Conservation (phyloP, 37 sponge, comb jelly and placozoan species). For the Diacarnus erythraeanus region DNA sequence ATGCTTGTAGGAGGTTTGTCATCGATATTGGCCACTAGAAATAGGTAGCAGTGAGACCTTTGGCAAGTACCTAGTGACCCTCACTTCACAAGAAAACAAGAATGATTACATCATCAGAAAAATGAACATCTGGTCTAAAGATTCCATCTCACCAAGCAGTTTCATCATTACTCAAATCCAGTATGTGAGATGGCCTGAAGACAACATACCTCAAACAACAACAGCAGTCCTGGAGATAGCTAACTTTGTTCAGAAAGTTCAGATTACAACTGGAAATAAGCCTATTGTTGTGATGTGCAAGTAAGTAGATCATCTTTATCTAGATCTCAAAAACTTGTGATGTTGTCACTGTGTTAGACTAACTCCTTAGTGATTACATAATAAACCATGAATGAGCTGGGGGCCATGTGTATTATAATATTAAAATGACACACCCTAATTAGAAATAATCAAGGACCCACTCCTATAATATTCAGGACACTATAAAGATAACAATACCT, state of each 20-base stretch:
- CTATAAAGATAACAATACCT: too few species aligned
- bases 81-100: slow-evolving; percentile 18
- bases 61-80: slow-evolving; percentile 29
- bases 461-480: too few species aligned
- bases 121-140: slow-evolving; percentile 23
- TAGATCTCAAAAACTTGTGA: too few species aligned
- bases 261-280: slow-evolving; percentile 54
- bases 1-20: slow-evolving; percentile 25
- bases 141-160: too few species aligned
- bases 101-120: slow-evolving; percentile 35
- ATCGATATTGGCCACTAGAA: slow-evolving; percentile 56
- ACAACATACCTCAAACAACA: slow-evolving; percentile 5
- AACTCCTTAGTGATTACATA: too few species aligned
- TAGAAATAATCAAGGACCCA: too few species aligned
- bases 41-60: slow-evolving; percentile 17
- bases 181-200: slow-evolving; percentile 45
- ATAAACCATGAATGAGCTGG: too few species aligned
- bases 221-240: slow-evolving; percentile 53
- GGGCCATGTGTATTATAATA: too few species aligned
- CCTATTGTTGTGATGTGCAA: slow-evolving; percentile 73
- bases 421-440: too few species aligned
- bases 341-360: too few species aligned
- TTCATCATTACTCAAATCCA: slow-evolving; percentile 46
- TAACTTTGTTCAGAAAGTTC: slow-evolving; percentile 31
- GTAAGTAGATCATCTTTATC: too few species aligned